Evolutionary conservation across 2,797 vertebrate genomes (phyloP).

Genomic region (Phoebastria nigripes): DNA sequence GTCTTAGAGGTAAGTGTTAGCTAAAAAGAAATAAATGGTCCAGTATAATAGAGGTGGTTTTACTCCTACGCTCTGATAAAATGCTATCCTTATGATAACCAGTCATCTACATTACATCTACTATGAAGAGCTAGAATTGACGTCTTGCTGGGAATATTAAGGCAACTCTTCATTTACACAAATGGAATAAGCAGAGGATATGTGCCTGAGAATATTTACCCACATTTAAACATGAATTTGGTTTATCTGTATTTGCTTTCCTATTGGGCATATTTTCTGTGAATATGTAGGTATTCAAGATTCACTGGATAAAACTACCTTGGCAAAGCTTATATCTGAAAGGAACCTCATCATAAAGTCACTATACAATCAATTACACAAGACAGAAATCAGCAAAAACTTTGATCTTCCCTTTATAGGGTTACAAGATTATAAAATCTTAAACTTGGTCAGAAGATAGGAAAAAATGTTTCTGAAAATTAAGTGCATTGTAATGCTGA

Average conservation of each 20-base stretch:
- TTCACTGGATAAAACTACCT: background rate
- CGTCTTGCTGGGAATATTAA: background rate
- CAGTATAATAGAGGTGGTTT: background rate
- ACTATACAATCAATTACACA: background rate
- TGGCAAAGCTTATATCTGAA: background rate
- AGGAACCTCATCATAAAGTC: background rate
- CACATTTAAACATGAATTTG: background rate
- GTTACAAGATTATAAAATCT: background rate
- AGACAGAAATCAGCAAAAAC: background rate
- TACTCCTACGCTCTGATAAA: background rate
- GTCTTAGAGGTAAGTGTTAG: background rate
- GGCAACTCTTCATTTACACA: background rate
- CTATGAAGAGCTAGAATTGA: background rate
- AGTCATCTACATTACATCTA: background rate
- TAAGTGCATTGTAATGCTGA: background rate
- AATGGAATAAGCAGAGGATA: background rate
- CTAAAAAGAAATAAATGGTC: background rate
- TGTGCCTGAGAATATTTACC: background rate
- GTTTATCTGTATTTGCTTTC: background rate
- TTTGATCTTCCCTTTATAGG: background rate
- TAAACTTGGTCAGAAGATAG: background rate
- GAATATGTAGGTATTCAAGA: background rate
- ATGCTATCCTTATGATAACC: background rate
- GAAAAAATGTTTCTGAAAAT: background rate
- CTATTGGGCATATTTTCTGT: background rate